Percentiles rank a stretch among this genome's conserved stretches.
Conservation (phyloP, 2,888 invertebrate species). For the Campoletis raptor region DNA sequence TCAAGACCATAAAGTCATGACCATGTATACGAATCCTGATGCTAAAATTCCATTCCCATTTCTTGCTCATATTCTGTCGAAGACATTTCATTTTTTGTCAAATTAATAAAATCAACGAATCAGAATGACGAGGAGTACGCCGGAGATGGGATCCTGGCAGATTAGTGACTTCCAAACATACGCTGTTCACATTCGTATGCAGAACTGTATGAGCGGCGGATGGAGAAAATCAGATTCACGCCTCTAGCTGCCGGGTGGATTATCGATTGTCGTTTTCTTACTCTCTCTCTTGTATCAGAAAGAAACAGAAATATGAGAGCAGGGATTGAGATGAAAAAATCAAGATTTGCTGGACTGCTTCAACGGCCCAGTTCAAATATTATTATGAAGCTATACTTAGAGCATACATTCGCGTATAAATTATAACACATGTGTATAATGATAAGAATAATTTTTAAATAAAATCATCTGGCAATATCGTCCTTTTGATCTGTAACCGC, state of each 20-base stretch:
- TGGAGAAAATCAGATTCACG: conserved; percentile 60
- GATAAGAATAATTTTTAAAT: conserved; percentile 33
- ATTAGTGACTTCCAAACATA: too few species aligned
- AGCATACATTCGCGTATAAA: conserved; percentile 35
- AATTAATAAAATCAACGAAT: too few species aligned
- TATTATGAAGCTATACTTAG: conserved; percentile 50
- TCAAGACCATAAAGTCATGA: background rate
- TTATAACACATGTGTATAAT: conserved; percentile 30
- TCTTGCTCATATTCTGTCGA: too few species aligned
- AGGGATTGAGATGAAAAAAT: conserved; percentile 56
- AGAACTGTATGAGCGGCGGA: too few species aligned
- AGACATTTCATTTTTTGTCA: too few species aligned
- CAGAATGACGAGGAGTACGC: too few species aligned
- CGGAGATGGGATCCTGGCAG: too few species aligned
- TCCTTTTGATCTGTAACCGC: conserved; percentile 59
- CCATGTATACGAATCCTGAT: background rate
- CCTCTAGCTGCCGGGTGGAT: conserved; percentile 62
- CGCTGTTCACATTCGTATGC: too few species aligned
- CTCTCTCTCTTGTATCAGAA: conserved; percentile 4
- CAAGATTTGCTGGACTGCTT: conserved; percentile 36
- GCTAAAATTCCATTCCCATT: too few species aligned
- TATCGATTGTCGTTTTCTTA: too few species aligned
- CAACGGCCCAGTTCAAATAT: conserved; percentile 37
- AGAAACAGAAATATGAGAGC: conserved; percentile 8
- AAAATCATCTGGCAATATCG: conserved; percentile 47